Evolutionary conservation across 2,888 invertebrate species (phyloP).

Genomic region (Eupelmus urozonus): DNA sequence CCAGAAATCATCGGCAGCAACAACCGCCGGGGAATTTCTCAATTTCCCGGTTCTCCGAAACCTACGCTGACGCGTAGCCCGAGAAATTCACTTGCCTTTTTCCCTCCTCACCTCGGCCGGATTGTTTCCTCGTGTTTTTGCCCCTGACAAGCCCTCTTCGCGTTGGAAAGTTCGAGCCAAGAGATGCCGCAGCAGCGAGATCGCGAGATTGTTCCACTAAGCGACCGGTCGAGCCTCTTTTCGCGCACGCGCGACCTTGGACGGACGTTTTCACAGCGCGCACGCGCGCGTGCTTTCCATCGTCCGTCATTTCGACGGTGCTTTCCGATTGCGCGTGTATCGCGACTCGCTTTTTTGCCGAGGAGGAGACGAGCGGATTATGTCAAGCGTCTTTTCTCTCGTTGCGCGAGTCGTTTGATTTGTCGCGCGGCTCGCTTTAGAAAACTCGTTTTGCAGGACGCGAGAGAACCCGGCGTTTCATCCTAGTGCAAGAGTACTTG

Average conservation of each 20-base stretch:
- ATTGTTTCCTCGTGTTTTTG: not conserved
- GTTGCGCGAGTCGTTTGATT: slow-evolving; percentile 36
- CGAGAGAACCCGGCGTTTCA: not conserved
- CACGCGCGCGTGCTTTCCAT: slow-evolving; percentile 52
- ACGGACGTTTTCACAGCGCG: slow-evolving; percentile 31
- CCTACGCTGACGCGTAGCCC: slow-evolving; percentile 6
- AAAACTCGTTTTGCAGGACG: slow-evolving; percentile 44
- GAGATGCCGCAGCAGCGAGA: slow-evolving; percentile 17
- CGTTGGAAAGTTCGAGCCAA: slow-evolving; percentile 38
- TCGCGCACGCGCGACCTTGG: slow-evolving; percentile 38
- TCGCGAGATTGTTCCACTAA: slow-evolving; percentile 50
- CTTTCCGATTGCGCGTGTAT: slow-evolving; percentile 33
- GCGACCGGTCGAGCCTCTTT: slow-evolving; percentile 41
- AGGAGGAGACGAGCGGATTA: slow-evolving; percentile 18
- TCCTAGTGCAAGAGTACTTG: not conserved
- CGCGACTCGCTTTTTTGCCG: no score
- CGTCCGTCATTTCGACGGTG: slow-evolving; percentile 52
- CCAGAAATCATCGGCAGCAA: no score
- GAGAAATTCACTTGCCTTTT: slow-evolving; percentile 67
- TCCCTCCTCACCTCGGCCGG: slow-evolving; percentile 6
- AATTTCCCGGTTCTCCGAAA: slow-evolving; percentile 43
- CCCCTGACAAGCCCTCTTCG: not conserved
- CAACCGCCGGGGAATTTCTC: slow-evolving; percentile 24
- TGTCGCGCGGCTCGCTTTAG: slow-evolving; percentile 33
- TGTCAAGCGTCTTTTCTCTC: slow-evolving; percentile 56